Evolutionary conservation across 1,140 invertebrate species (phyloP).

Genomic region (Orchestia grillus): DNA sequence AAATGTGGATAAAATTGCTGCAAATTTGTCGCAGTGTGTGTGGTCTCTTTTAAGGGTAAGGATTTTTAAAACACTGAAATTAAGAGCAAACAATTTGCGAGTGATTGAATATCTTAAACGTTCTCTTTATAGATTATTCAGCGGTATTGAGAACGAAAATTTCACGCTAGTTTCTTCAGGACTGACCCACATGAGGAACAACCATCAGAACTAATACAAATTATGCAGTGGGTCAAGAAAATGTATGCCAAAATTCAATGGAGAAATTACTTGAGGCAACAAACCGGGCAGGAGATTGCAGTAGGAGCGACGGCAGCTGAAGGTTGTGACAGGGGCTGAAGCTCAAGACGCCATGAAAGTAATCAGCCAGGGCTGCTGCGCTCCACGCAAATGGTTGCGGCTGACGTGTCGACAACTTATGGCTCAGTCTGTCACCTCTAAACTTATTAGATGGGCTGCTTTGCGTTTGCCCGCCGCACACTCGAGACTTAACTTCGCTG

Average conservation of each 20-base stretch:
- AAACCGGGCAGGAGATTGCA: not conserved
- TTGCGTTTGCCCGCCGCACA: not conserved
- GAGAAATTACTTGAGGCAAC: not conserved
- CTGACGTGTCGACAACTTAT: constrained; percentile 17
- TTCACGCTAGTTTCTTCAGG: not conserved
- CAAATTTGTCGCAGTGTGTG: not conserved
- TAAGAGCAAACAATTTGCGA: not conserved
- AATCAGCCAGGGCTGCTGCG: not conserved
- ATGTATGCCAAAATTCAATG: not conserved
- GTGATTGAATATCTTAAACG: not conserved
- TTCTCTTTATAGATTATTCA: not conserved
- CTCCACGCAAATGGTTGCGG: not conserved
- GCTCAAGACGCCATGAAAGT: constrained; percentile 14
- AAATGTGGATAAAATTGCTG: not conserved
- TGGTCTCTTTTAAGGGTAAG: not conserved
- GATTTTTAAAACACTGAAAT: not conserved
- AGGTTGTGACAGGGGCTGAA: not conserved
- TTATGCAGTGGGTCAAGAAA: not conserved
- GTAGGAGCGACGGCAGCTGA: not conserved
- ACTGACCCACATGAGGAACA: not conserved
- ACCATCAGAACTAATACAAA: not conserved
- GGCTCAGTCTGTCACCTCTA: constrained; percentile 38
- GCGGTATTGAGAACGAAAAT: not conserved
- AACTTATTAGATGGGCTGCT: constrained; percentile 51
- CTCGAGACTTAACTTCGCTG: constrained; percentile 46